phyloP scores from a whole-genome alignment of 1,140 invertebrate genomes.

The Ridgeia piscesae region DNA sequence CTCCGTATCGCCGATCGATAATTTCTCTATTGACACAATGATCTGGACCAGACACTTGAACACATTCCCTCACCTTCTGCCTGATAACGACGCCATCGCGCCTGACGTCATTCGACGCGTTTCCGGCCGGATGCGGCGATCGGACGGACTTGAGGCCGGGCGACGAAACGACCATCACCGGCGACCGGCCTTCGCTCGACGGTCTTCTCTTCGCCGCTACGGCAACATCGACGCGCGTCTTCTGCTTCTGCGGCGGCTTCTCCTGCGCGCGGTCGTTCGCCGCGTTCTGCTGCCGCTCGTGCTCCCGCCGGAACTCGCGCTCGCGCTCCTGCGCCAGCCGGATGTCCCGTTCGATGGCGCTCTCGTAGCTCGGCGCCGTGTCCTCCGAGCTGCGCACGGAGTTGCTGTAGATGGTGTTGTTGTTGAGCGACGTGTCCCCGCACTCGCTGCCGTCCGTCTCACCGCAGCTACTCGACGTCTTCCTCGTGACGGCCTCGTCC shows the following conservation, averaged over 20 bases:
- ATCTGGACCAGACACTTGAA: not conserved
- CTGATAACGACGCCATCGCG: not conserved
- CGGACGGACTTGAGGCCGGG: no score
- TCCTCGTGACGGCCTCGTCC: not conserved
- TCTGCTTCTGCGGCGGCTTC: not conserved
- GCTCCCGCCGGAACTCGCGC: constrained; percentile 54
- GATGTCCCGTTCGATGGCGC: constrained; percentile 65
- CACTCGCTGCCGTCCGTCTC: not conserved
- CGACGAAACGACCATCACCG: not conserved
- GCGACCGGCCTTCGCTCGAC: not conserved
- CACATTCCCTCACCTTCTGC: not conserved
- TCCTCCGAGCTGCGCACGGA: not conserved
- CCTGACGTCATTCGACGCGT: not conserved
- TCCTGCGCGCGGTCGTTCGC: not conserved
- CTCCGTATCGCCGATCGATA: not conserved
- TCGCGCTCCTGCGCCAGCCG: constrained; percentile 62
- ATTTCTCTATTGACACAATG: not conserved
- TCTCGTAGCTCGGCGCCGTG: constrained; percentile 46
- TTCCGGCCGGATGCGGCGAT: not conserved
- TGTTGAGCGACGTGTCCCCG: not conserved
- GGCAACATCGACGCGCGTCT: not conserved
- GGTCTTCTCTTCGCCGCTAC: not conserved
- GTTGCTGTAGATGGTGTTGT: not conserved
- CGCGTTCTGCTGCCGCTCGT: not conserved
- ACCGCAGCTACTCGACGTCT: not conserved